Evolutionary conservation across 2,797 vertebrate species (phyloP).

Genomic region (Parambassis ranga): DNA sequence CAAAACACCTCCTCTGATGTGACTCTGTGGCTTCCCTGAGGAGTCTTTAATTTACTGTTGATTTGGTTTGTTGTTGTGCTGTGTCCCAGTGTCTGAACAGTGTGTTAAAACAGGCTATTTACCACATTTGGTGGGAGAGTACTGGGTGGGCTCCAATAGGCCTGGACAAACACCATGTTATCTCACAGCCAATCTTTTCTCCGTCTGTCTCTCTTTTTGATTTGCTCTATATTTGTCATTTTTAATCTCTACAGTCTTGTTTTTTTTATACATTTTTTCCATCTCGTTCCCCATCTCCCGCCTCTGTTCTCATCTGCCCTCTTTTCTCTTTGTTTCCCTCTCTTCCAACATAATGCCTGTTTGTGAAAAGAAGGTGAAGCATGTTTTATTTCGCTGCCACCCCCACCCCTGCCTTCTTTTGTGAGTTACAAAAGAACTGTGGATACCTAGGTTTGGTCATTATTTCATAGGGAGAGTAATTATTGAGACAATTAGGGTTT

Average conservation of each 20-base stretch:
- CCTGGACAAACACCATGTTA: constrained; percentile 54
- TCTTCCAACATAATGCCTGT: constrained; percentile 41
- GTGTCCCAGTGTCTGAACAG: constrained; percentile 60
- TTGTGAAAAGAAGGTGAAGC: constrained; percentile 58
- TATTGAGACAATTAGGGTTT: constrained; percentile 70
- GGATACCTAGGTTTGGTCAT: constrained; percentile 55
- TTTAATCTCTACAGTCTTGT: constrained; percentile 24
- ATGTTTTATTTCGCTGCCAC: constrained; percentile 46
- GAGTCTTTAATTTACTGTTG: constrained; percentile 69
- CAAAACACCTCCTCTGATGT: constrained; percentile 56
- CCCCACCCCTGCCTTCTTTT: constrained; percentile 46
- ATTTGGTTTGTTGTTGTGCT: constrained; percentile 70
- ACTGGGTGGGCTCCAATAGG: constrained; percentile 59
- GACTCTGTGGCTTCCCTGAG: constrained; percentile 48
- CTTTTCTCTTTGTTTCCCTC: constrained; percentile 47
- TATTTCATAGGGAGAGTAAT: constrained; percentile 66
- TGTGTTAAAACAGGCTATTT: constrained; percentile 70
- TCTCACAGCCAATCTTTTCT: constrained; percentile 43
- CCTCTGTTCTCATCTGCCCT: constrained; percentile 38
- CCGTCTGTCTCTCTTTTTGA: constrained; percentile 31
- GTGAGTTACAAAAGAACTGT: constrained; percentile 58
- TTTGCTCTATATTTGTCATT: constrained; percentile 32
- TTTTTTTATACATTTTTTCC: not conserved
- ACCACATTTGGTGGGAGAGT: constrained; percentile 50
- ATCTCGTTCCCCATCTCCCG: constrained; percentile 15